Evolutionary conservation across 2,888 invertebrate genomes (phyloP), one percentile per base, ranked within the genome.

Genomic region (Pseudococcus viburni): DNA sequence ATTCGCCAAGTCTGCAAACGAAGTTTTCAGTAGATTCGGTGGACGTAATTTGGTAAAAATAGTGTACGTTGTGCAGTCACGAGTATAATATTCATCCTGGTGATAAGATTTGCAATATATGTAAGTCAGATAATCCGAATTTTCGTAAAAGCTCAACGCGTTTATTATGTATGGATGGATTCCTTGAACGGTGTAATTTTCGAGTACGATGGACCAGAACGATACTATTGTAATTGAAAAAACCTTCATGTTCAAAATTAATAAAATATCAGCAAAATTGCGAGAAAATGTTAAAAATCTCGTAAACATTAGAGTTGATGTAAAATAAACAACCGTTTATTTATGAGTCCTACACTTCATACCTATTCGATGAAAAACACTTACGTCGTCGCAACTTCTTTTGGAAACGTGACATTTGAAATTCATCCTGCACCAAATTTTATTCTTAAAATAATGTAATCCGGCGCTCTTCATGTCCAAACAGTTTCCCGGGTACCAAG

Each of bases 401-500:
- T 77, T 83, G 26, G 83, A 84, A 46, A 88, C 88, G 15, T 48
- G 22, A 42, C 88, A 88, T 55, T 64, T 73, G 59, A 59, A 84
- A 51, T 84, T 22, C 84, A 88, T 84, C 7, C 15, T 2, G 11
- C 5, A n/a, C 88, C 88, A 88, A 3, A 88, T 46, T 39, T 51
- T 26, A 42, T 84, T 39, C 42, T 88, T 88, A 19, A 84, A 55
- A 51, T 26, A n/a, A 59, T 64, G 51, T 19, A 88, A 42, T 11
- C 9, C 33, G 15, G 12, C 9, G 3, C 8, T 33, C 39, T 59
- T 84, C 51, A 19, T 39, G 12, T 83, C 46, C 12, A 12, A 11
- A 19, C 22, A 15, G 33, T 11, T 77, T n/a, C 83, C 51, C 2
- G 88, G 88, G 59, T 55, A 88, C 88, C 88, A 88, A 4, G 59